Evolutionary conservation across 2,113 vertebrate species (phyloP).

Genomic region (Myrmophylax atrothorax): DNA sequence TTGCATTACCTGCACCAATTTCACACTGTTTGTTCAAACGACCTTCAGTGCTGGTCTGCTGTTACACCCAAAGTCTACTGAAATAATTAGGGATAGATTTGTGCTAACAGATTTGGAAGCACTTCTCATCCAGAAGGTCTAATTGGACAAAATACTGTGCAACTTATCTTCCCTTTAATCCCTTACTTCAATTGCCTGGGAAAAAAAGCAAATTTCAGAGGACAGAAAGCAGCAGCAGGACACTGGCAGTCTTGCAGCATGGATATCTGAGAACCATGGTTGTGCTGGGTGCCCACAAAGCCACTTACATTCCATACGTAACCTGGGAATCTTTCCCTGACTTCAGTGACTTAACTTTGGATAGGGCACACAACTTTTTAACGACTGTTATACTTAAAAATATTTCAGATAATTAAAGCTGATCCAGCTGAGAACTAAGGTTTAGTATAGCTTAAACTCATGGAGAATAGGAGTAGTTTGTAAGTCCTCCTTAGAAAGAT

Average conservation of each 20-base stretch:
- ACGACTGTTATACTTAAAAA: not conserved
- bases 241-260: not conserved
- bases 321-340: not conserved
- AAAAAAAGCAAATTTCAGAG: not conserved
- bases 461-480: not conserved
- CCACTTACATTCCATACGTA: not conserved
- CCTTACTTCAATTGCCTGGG: not conserved
- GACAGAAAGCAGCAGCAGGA: not conserved
- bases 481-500: not conserved
- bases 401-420: not conserved
- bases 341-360: not conserved
- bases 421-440: not conserved
- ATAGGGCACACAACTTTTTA: not conserved
- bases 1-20: not conserved
- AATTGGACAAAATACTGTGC: not conserved
- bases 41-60: not conserved
- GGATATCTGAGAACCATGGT: fast-evolving
- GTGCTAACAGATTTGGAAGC: not conserved
- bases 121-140: not conserved
- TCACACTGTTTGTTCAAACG: not conserved
- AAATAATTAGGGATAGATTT: not conserved
- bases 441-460: not conserved
- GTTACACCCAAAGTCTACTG: not conserved
- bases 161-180: not conserved
- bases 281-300: not conserved